Base-by-base conservation (phyloP, 1,140 invertebrate genomes). In the Apis dorsata region DNA sequence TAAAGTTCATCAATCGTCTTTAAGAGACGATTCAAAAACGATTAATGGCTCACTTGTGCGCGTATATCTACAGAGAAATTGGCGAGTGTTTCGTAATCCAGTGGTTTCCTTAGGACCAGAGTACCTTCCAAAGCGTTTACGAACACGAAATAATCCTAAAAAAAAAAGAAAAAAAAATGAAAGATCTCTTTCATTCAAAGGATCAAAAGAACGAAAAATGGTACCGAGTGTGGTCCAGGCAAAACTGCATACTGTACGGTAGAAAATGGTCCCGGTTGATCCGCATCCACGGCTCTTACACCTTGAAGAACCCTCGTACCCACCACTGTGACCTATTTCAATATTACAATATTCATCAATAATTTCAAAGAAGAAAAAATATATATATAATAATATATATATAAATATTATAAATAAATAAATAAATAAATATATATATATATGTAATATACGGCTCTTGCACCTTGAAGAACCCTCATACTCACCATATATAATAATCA, bases 241-340 rank as follows among this genome's bases (percentile, higher is more conserved):
- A 97, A 94, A 69, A 98, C 96, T 70, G 96, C 95, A 92, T 98
- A 99, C 90, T 97, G 96, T 24, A 99, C 96, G 2, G 97, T 98
- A 19, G 97, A 98, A 94, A 97, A 98, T 24, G 97, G 97, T 21
- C 98, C 98, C 44, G 97, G 97, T 92, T 98, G 98, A 94, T 98
- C 98, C 75, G 96, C 95, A 94, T 98, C 98, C 55, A 96, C 93
- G 2, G 98, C 98, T 86, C 96, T 94, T 19, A 97, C 97, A 24
- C 96, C 97, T 91, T 96, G 95, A 13, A 97, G 93, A 62, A 98
- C 96, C 86, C 97, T 95, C 0, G 97, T 97, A 1, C 97, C 97
- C 0, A 96, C 95, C 1, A 97, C 96, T 2, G 97, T 97, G 62
- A 97, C 96, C 95, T 96, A 65, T 44, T 7, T 44, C 5, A 44